These are phyloP conservation scores for Lobophora halterata DNA, from an alignment of 2,888 invertebrate genomes.

Conservation along the genomic window DNA sequence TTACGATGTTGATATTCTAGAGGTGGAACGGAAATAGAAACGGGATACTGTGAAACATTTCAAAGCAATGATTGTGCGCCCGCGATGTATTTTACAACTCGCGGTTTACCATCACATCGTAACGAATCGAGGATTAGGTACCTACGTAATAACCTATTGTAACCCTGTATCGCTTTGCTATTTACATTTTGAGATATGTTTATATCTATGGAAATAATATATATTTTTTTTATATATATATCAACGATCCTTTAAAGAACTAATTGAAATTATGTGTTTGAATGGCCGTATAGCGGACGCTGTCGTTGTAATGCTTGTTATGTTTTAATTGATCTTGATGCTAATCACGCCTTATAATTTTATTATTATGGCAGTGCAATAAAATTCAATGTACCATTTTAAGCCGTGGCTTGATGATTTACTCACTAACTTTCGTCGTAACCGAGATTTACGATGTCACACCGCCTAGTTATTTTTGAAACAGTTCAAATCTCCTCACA, in stretches of 20 bases:
- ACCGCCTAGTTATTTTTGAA: conserved; percentile 62
- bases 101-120: conserved; percentile 42
- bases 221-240: neutral
- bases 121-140: conserved; percentile 40
- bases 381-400: conserved; percentile 70
- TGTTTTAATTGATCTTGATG: conserved; percentile 40
- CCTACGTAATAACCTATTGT: too few species aligned
- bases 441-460: conserved; percentile 73
- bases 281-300: conserved; percentile 1
- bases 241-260: too few species aligned
- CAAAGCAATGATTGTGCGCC: conserved; percentile 40
- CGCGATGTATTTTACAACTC: conserved; percentile 40
- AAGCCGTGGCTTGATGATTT: conserved; percentile 65
- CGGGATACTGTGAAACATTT: conserved; percentile 42
- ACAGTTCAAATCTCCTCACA: conserved; percentile 67
- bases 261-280: too few species aligned
- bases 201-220: neutral
- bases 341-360: conserved; percentile 63
- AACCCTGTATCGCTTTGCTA: conserved; percentile 15
- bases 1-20: conserved; percentile 33
- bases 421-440: conserved; percentile 64
- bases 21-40: conserved; percentile 38
- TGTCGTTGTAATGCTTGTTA: conserved; percentile 29
- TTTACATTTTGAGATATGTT: conserved; percentile 13
- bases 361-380: conserved; percentile 60